These are phyloP conservation scores for Apeltes quadracus DNA, from an alignment of 2,113 vertebrate species.

Conservation along the genomic window DNA sequence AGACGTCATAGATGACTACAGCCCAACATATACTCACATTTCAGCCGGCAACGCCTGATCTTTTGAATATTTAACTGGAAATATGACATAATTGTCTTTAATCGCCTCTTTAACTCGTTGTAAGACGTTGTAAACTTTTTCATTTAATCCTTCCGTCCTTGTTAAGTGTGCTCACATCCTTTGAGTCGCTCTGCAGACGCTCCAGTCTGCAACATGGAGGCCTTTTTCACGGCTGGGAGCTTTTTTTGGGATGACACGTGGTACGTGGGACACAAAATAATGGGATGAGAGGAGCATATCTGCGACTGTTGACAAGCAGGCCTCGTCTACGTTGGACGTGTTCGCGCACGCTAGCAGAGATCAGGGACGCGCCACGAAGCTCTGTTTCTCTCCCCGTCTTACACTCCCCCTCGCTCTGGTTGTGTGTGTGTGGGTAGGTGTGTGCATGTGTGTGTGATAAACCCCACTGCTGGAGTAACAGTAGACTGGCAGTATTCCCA, in stretches of 20 bases:
- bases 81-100: background rate
- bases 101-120: background rate
- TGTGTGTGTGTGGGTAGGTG: slow-evolving; percentile 53
- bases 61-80: background rate
- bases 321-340: slow-evolving; percentile 68
- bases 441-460: slow-evolving; percentile 67
- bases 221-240: slow-evolving; percentile 19
- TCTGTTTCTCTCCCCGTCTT: slow-evolving; percentile 51
- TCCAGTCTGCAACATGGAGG: background rate
- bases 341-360: slow-evolving; percentile 74
- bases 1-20: background rate
- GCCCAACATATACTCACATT: background rate
- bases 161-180: background rate
- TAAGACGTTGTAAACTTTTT: no score
- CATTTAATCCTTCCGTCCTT: background rate
- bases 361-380: slow-evolving; percentile 75
- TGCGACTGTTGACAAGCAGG: slow-evolving; percentile 77
- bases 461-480: slow-evolving; percentile 76
- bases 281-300: slow-evolving; percentile 68
- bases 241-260: slow-evolving; percentile 23
- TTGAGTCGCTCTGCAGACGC: background rate
- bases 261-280: slow-evolving; percentile 40
- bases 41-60: background rate
- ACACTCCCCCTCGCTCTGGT: slow-evolving; percentile 41
- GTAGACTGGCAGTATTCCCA: slow-evolving; percentile 80